Evolutionary conservation across 2,888 invertebrate genomes (phyloP), one percentile per base, ranked within the genome.

Genomic region (Lissonota sp.): DNA sequence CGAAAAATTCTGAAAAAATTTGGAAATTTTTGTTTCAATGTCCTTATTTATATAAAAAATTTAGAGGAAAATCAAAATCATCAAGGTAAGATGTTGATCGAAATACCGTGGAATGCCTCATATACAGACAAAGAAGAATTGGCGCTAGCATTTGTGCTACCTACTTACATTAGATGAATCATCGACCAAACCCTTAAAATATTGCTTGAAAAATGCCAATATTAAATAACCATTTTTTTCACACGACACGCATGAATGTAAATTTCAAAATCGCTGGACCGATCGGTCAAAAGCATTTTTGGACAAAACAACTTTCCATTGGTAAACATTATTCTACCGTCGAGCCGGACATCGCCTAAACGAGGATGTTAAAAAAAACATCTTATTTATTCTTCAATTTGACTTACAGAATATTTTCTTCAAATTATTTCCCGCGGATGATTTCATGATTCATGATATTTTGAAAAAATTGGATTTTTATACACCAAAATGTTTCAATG

Each of bases 141-240:
- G 26, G 26, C 3, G 3, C 1, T 26, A 26, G 90, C 88, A 90
- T 91, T 88, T 86, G 86, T 91, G 90, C 87, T 86, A 91, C 90
- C n/a, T n/a, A n/a, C n/a, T n/a, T n/a, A n/a, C n/a, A n/a, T 91
- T 88, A 91, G 90, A 88, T 90, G 87, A 82, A 10, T 84, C 84
- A 83, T 89, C 89, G 89, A 90, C 89, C 89, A 89, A 90, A 89
- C 88, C 89, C 89, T 87, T 86, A 83, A 83, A 83, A 83, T 75
- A 84, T 83, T 64, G n/a, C 64, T 44, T 16, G 51, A 46, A n/a
- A 46, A 64, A 53, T 53, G 53, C 14, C 14, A 53, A 7, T 53
- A 16, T 10, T 49, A 49, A 10, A 8, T n/a, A 10, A 10, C n/a
- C 10, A 8, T 55, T 62, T 60, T 51, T 6, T 44, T 51, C 37